Base-by-base conservation (phyloP, 2,113 vertebrate species). In the Vulpes vulpes region DNA sequence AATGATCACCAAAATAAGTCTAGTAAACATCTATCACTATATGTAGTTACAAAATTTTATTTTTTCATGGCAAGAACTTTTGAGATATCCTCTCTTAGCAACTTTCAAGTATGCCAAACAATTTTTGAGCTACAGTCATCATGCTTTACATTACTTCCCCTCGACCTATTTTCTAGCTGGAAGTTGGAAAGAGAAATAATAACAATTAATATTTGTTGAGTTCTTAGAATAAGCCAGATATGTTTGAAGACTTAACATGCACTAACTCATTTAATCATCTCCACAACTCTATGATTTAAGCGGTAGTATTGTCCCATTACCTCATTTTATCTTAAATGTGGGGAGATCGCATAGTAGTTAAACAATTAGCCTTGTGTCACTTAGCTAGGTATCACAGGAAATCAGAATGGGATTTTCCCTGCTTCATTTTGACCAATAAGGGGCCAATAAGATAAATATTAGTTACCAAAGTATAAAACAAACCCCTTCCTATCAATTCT, bases 231-330 rank as follows among this genome's bases (percentile, higher is more conserved):
- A 82, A 79, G n/a, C 38, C 30, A 86, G 23, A 23, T 11, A 25
- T 76, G 1, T 76, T 67, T 49, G 84, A 80, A 87, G 16, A 1
- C 11, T 80, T 90, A 69, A 67, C 8, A 32, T 51, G 5, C 57
- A 84, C 67, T 62, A 73, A 82, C 27, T 95, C 43, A 81, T 49
- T 88, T 59, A 84, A 84, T 91, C 35, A 81, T 35, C 74, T 60
- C 27, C 64, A 92, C 5, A 71, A 30, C 11, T 22, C 8, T 35
- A 64, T 60, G 71, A 93, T 11, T 35, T 71, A 85, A 78, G 64
- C 35, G 20, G 22, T 71, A 87, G 19, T 86, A 71, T 25, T 86
- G 85, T 89, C 4, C 20, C 23, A 20, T 82, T 57, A 79, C 7
- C 14, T 90, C 55, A 84, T 79, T 62, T 90, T 20, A 30, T 92